Evolutionary conservation across 2,888 invertebrate genomes (phyloP).

Genomic region (Rhaphigaster nebulosa): DNA sequence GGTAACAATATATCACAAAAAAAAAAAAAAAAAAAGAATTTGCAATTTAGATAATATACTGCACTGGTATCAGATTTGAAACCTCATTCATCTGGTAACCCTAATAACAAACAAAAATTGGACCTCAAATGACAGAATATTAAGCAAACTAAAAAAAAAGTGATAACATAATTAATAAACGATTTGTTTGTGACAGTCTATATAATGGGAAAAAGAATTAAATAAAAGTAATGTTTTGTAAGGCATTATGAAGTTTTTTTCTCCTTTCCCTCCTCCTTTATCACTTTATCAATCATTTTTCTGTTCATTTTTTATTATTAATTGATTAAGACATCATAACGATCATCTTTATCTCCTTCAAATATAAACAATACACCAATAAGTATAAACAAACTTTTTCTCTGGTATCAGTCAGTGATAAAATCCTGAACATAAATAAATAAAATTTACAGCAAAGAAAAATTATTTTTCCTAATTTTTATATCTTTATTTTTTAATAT

Average conservation of each 20-base stretch:
- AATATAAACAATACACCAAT: background rate
- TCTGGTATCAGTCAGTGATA: no score
- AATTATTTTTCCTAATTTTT: no score
- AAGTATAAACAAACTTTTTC: no score
- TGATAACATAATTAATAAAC: slow-evolving; percentile 39
- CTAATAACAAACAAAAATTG: slow-evolving; percentile 9
- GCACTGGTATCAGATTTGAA: background rate
- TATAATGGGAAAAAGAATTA: slow-evolving; percentile 56
- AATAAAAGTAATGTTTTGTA: slow-evolving; percentile 56
- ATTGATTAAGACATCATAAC: background rate
- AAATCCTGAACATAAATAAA: no score
- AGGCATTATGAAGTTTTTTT: slow-evolving; percentile 26
- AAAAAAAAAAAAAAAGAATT: background rate
- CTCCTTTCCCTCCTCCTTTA: background rate
- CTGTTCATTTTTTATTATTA: background rate
- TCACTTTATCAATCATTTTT: background rate
- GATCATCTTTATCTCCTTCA: background rate
- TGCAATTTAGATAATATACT: slow-evolving; percentile 14
- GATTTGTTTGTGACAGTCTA: slow-evolving; percentile 51
- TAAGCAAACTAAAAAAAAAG: slow-evolving; percentile 20
- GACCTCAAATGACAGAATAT: slow-evolving; percentile 10
- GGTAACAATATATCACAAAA: background rate
- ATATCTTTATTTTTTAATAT: no score
- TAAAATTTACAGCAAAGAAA: no score
- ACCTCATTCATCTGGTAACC: slow-evolving; percentile 45